Percentiles rank a stretch among this genome's conserved stretches.
phyloP scores from a whole-genome alignment of 2,113 vertebrate species.

The Bucco capensis region DNA sequence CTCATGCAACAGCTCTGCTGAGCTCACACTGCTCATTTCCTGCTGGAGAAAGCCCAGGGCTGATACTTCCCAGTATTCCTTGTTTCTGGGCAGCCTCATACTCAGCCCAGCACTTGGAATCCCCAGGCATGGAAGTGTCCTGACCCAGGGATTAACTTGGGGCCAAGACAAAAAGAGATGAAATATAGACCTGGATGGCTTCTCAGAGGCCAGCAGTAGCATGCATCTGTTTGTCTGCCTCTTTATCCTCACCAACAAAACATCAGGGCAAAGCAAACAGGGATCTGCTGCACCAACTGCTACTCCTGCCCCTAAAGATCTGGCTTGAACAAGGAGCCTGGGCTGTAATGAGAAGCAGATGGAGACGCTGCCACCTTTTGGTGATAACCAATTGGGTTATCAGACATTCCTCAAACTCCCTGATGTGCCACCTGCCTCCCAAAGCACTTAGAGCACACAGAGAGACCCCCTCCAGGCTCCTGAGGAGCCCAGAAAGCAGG shows the following conservation, averaged over 20 bases:
- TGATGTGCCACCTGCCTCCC: not conserved
- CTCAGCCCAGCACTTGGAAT: not conserved
- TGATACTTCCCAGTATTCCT: not conserved
- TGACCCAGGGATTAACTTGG: not conserved
- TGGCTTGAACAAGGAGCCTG: not conserved
- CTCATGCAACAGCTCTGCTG: not conserved
- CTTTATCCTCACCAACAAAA: slow-evolving; percentile 14
- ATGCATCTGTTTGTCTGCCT: slow-evolving; percentile 15
- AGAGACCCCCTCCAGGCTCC: not conserved
- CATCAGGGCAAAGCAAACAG: not conserved
- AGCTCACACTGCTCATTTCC: not conserved
- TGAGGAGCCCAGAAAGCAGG: not conserved
- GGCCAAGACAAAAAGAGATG: not conserved
- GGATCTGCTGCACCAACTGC: not conserved
- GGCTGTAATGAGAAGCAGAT: slow-evolving; percentile 23
- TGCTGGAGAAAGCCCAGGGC: not conserved
- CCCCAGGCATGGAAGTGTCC: not conserved
- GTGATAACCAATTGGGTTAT: not conserved
- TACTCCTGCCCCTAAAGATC: not conserved
- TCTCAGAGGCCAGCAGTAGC: not conserved
- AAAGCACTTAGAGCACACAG: not conserved
- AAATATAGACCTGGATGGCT: not conserved
- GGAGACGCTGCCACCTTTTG: slow-evolving; percentile 59
- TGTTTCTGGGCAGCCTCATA: not conserved
- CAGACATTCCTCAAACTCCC: not conserved